Evolutionary conservation across 1,140 invertebrate genomes (phyloP).

Genomic region (Cydia amplana): DNA sequence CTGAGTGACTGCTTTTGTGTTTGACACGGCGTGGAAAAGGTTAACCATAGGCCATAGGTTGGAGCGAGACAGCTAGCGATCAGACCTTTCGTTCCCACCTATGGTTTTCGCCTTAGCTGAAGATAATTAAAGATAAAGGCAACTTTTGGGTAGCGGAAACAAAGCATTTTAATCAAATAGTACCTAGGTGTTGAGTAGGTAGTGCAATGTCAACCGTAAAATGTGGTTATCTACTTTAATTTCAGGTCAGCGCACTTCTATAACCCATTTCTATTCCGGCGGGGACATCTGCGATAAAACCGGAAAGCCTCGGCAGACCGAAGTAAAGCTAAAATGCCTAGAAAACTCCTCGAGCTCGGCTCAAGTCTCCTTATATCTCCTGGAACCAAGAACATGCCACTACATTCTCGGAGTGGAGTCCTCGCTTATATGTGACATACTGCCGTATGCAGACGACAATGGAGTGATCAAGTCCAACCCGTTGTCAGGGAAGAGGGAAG

Average conservation of each 20-base stretch:
- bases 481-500: constrained; percentile 32
- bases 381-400: constrained; percentile 95
- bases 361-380: constrained; percentile 91
- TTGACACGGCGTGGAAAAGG: too few relatives aligned
- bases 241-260: constrained; percentile 81
- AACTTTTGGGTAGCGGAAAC: too few relatives aligned
- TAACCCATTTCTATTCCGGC: constrained; percentile 93
- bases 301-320: constrained; percentile 89
- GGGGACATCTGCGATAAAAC: constrained; percentile 93
- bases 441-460: constrained; percentile 87
- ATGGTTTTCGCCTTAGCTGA: too few relatives aligned
- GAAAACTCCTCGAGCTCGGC: constrained; percentile 84
- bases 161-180: too few relatives aligned
- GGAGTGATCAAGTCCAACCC: constrained; percentile 79
- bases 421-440: constrained; percentile 91
- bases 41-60: too few relatives aligned
- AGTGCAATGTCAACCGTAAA: too few relatives aligned
- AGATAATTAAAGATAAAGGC: too few relatives aligned
- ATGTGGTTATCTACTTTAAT: not conserved
- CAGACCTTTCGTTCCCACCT: too few relatives aligned
- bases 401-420: constrained; percentile 96
- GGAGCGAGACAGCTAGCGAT: too few relatives aligned
- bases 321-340: constrained; percentile 92
- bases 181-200: too few relatives aligned
- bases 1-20: too few relatives aligned